Conservation (phyloP, 2,888 invertebrate species). For the Thyatira batis region DNA sequence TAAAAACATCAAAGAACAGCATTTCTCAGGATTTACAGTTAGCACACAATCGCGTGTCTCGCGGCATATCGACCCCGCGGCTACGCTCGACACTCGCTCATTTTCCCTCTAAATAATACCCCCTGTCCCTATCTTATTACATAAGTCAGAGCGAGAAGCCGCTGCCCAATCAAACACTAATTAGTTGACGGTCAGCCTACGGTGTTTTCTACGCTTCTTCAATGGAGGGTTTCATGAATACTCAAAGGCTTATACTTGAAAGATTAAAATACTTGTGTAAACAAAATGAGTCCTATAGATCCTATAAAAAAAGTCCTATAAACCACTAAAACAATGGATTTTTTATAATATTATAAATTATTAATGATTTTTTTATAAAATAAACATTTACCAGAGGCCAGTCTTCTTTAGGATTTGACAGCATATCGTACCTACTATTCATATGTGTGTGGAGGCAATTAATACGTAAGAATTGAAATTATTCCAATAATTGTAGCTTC, state of each 20-base stretch:
- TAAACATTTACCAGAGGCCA: too few relatives aligned
- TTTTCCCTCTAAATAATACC: constrained; percentile 21
- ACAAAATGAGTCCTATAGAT: too few relatives aligned
- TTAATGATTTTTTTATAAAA: too few relatives aligned
- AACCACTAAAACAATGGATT: too few relatives aligned
- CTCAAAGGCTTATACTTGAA: neutral
- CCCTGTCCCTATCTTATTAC: constrained; percentile 16
- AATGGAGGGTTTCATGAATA: neutral
- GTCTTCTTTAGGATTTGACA: too few relatives aligned
- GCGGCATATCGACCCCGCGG: constrained; percentile 24
- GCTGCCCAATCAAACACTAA: neutral
- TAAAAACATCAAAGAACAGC: constrained; percentile 35
- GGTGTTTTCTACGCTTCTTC: neutral
- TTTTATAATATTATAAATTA: too few relatives aligned
- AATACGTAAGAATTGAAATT: too few relatives aligned
- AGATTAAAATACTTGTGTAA: neutral
- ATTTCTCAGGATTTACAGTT: constrained; percentile 50
- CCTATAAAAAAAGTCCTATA: too few relatives aligned
- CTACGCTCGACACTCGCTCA: constrained; percentile 16
- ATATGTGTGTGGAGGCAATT: too few relatives aligned
- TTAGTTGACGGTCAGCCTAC: neutral
- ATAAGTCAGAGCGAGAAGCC: constrained; percentile 12
- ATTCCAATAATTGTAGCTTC: too few relatives aligned
- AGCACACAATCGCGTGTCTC: constrained; percentile 30
- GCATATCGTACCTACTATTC: too few relatives aligned